These are phyloP conservation scores for Spisula solida DNA, from an alignment of 2,888 invertebrate genomes.

Conservation along the genomic window DNA sequence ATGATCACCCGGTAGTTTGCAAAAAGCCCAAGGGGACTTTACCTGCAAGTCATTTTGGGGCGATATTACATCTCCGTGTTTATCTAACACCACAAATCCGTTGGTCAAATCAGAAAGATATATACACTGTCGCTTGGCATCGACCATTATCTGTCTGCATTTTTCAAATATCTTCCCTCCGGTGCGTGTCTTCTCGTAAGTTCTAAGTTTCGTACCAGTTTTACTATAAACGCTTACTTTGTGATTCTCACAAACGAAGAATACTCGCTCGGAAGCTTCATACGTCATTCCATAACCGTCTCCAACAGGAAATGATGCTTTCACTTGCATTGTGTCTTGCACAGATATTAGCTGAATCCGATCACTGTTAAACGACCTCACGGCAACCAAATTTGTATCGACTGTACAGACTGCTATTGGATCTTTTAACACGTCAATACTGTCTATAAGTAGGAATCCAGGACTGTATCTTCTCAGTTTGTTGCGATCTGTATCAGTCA, in stretches of 20 bases:
- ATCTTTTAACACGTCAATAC: not conserved
- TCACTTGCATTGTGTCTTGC: not conserved
- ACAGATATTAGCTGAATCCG: not conserved
- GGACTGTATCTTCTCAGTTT: not conserved
- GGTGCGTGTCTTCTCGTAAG: not conserved
- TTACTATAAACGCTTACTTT: not conserved
- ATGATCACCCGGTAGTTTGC: too few species aligned
- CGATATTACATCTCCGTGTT: not conserved
- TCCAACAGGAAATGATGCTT: not conserved
- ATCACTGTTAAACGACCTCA: not conserved
- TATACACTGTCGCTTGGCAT: not conserved
- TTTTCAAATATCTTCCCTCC: not conserved
- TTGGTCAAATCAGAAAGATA: slow-evolving; percentile 20
- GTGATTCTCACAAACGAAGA: slow-evolving; percentile 4
- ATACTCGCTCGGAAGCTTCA: not conserved
- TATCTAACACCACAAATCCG: slow-evolving; percentile 21
- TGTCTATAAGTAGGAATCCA: not conserved
- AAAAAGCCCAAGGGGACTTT: not conserved
- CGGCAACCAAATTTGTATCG: not conserved
- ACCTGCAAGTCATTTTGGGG: not conserved
- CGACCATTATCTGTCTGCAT: slow-evolving; percentile 9
- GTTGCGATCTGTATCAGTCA: not conserved
- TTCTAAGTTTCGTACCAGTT: not conserved
- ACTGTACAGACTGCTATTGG: not conserved
- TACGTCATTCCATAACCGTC: slow-evolving; percentile 15